These are phyloP conservation scores for Choloepus hoffmanni DNA, from an alignment of 2,113 vertebrate species.

Conservation along the genomic window DNA sequence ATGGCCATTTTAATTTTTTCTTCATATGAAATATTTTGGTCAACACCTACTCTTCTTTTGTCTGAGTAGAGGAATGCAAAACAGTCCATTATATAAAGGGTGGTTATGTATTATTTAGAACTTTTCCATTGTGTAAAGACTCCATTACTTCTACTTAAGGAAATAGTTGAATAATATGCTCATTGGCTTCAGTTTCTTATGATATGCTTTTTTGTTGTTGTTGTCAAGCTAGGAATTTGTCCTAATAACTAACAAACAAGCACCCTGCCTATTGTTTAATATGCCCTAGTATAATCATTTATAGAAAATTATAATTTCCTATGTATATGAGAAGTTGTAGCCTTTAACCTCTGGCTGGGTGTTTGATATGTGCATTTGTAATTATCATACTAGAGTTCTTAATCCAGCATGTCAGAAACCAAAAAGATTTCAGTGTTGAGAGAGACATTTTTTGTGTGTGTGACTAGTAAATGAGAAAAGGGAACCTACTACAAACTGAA, in stretches of 20 bases:
- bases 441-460: not conserved
- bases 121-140: not conserved
- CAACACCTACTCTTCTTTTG: not conserved
- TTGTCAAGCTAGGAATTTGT: not conserved
- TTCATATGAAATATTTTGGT: slow-evolving; percentile 14
- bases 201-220: not conserved
- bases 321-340: not conserved
- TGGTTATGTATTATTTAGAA: not conserved
- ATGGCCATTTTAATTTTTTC: not conserved
- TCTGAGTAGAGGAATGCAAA: not conserved
- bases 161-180: not conserved
- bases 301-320: not conserved
- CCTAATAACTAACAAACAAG: not conserved
- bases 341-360: not conserved
- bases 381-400: slow-evolving; percentile 16
- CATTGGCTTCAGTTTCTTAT: not conserved
- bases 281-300: not conserved
- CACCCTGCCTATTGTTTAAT: not conserved
- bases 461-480: slow-evolving; percentile 3
- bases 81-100: not conserved
- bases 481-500: slow-evolving; percentile 21
- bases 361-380: slow-evolving; percentile 10
- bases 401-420: slow-evolving; percentile 14
- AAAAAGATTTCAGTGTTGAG: not conserved
- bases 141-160: not conserved